Conservation (phyloP, 2,797 vertebrate species). For the Chelon labrosus region DNA sequence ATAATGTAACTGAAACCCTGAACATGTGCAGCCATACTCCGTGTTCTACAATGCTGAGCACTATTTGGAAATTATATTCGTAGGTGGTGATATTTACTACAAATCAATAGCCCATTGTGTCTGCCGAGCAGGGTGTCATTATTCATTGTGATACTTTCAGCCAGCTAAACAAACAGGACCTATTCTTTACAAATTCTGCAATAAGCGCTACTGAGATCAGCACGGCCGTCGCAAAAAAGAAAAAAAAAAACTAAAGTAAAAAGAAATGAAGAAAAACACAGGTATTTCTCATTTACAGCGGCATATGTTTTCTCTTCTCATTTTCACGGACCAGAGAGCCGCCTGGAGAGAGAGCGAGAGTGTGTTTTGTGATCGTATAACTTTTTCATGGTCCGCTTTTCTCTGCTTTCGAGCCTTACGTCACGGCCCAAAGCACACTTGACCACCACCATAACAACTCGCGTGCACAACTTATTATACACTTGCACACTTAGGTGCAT, state of each 20-base stretch:
- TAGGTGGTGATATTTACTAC: conserved; percentile 45
- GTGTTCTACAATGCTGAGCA: conserved; percentile 14
- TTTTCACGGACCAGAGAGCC: conserved; percentile 76
- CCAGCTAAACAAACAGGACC: conserved; percentile 66
- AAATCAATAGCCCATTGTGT: conserved; percentile 64
- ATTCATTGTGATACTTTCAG: conserved; percentile 64
- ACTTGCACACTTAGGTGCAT: conserved; percentile 7
- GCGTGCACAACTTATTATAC: conserved; percentile 26
- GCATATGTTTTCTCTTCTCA: conserved; percentile 68
- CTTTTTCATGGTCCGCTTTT: conserved; percentile 76
- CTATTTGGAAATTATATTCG: conserved; percentile 43
- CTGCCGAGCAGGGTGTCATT: conserved; percentile 55
- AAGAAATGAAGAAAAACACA: conserved; percentile 22
- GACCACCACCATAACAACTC: conserved; percentile 42
- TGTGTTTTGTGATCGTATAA: conserved; percentile 46
- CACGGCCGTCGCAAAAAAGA: conserved; percentile 44
- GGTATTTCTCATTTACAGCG: conserved; percentile 75
- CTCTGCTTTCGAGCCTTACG: conserved; percentile 61
- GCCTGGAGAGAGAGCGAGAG: conserved; percentile 49
- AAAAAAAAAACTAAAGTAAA: conserved; percentile 6
- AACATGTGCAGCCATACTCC: conserved; percentile 13
- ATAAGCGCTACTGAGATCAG: conserved; percentile 74
- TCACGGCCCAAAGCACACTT: conserved; percentile 59
- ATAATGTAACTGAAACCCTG: conserved; percentile 15
- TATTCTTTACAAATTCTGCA: conserved; percentile 68